Evolutionary conservation across 2,797 vertebrate genomes (phyloP).

Genomic region (Sebastes matsubarae): DNA sequence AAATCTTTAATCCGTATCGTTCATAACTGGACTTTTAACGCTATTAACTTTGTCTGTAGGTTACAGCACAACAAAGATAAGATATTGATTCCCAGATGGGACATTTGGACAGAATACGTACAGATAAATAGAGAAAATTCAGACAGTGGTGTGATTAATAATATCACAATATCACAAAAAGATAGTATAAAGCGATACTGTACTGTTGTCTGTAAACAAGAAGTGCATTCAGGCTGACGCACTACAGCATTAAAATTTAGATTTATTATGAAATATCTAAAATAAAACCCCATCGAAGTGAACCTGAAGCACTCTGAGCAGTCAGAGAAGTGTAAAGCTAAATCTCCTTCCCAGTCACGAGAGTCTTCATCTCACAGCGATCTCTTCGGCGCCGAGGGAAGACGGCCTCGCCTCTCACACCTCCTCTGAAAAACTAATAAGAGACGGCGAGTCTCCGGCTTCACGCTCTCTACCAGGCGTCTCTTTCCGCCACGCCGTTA

Average conservation of each 20-base stretch:
- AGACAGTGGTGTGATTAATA: not conserved
- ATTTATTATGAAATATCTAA: not conserved
- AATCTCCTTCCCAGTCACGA: not conserved
- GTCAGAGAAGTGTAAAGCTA: not conserved
- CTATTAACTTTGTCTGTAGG: no score
- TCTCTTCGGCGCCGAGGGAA: not conserved
- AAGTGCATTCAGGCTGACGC: not conserved
- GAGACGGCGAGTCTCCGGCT: not conserved
- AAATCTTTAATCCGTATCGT: no score
- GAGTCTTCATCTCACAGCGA: not conserved
- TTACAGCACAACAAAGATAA: no score
- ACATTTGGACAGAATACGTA: no score
- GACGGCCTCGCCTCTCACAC: not conserved
- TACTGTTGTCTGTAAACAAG: not conserved
- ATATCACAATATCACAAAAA: not conserved
- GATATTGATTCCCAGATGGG: no score
- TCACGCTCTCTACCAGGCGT: not conserved
- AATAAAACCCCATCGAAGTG: not conserved
- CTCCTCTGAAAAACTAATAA: constrained; percentile 14
- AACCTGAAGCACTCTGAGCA: not conserved
- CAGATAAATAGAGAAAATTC: no score
- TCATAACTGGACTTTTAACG: no score
- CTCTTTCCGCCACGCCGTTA: not conserved
- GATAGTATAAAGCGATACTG: not conserved
- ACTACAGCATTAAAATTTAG: not conserved